Conservation (phyloP, 2,113 vertebrate species). For the Anas platyrhynchos region DNA sequence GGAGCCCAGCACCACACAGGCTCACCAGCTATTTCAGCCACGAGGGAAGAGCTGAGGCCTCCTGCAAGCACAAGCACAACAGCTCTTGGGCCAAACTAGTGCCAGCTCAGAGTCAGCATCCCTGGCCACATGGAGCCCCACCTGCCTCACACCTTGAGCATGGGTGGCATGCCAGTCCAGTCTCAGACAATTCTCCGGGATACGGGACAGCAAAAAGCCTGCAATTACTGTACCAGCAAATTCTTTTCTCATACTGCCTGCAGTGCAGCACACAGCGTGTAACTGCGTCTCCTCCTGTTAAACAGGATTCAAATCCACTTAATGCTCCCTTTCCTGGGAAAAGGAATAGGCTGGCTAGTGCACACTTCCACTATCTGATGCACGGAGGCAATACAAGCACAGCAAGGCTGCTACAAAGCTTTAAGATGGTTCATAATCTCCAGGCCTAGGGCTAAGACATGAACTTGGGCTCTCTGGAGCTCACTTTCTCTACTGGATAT, state of each 20-base stretch:
- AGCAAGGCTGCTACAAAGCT: constrained; percentile 62
- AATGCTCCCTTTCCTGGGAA: constrained; percentile 33
- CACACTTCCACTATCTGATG: neutral
- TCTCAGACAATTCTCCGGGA: neutral
- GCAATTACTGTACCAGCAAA: constrained; percentile 58
- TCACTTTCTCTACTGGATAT: constrained; percentile 28
- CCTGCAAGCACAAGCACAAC: neutral
- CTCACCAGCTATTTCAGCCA: rapidly evolving
- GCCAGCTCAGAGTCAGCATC: constrained; percentile 19
- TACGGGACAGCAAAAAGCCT: neutral
- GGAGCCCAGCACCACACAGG: neutral
- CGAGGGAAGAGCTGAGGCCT: neutral
- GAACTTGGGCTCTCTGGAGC: constrained; percentile 30
- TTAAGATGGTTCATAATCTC: constrained; percentile 28
- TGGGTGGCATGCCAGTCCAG: neutral
- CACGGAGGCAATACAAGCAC: constrained; percentile 33
- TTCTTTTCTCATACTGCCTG: constrained; percentile 57
- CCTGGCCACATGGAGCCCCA: neutral
- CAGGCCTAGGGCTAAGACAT: constrained; percentile 54
- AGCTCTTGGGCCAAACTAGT: neutral
- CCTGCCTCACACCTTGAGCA: neutral
- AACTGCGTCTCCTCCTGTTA: constrained; percentile 62
- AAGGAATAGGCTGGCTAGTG: neutral
- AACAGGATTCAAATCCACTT: constrained; percentile 71
- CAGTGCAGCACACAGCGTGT: constrained; percentile 41